A percentile compares a stretch with the other conserved stretches of the same genome.
phyloP scores from a whole-genome alignment of 2,797 vertebrate species.

The Aulostomus chinensis region DNA sequence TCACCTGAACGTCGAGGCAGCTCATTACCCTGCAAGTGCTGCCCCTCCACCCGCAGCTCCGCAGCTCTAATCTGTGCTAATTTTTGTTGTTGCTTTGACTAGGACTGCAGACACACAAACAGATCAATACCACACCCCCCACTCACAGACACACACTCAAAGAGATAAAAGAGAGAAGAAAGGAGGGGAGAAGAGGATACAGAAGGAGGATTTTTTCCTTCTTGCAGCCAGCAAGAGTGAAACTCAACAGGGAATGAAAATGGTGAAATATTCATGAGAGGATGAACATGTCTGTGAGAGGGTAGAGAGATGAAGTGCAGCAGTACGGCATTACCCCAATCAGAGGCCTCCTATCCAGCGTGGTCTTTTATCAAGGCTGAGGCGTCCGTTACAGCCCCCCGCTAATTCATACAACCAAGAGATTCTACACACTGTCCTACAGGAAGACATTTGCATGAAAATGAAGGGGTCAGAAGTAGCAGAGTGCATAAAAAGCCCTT shows the following conservation, averaged over 20 bases:
- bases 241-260: slow-evolving; percentile 33
- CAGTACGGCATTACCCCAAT: no score
- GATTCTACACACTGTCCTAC: slow-evolving; percentile 26
- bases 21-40: slow-evolving; percentile 3
- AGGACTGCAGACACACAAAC: background rate
- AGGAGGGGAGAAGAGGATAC: slow-evolving; percentile 3
- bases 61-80: background rate
- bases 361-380: slow-evolving; percentile 17
- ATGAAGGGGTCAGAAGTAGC: slow-evolving; percentile 25
- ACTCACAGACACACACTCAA: slow-evolving; percentile 9
- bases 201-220: background rate
- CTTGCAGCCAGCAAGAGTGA: slow-evolving; percentile 15
- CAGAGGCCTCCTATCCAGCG: no score
- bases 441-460: no score
- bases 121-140: slow-evolving; percentile 19
- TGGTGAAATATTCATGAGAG: slow-evolving; percentile 63
- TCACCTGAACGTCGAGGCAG: background rate
- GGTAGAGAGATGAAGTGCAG: no score
- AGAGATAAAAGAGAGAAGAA: slow-evolving; percentile 22
- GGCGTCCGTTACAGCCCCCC: slow-evolving; percentile 42
- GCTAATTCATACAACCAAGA: no score
- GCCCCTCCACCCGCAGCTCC: background rate
- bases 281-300: slow-evolving; percentile 6
- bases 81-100: background rate
- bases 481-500: slow-evolving; percentile 17